Evolutionary conservation across 2,113 vertebrate genomes (phyloP).

Genomic region (Chunga burmeisteri): DNA sequence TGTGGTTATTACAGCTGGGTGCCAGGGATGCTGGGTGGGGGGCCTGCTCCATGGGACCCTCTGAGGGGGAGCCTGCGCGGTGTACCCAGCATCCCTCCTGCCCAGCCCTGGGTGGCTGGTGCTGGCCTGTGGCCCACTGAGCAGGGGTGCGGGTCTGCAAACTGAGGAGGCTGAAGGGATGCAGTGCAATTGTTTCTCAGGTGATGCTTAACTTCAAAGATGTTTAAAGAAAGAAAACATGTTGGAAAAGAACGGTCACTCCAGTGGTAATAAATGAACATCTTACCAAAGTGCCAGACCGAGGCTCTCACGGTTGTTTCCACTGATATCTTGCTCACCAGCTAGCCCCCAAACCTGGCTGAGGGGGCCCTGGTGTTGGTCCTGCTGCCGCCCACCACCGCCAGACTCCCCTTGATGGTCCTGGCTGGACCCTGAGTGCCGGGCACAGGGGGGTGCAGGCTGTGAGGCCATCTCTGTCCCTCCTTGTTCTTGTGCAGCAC

Average conservation of each 20-base stretch:
- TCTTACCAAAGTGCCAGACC: neutral
- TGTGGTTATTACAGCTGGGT: neutral
- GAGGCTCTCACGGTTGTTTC: neutral
- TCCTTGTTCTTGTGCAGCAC: neutral
- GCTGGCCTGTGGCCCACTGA: neutral
- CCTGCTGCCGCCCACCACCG: neutral
- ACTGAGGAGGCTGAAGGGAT: neutral
- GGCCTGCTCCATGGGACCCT: fast-evolving
- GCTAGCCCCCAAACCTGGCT: neutral
- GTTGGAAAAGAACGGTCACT: neutral
- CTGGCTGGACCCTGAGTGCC: neutral
- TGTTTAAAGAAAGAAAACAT: neutral
- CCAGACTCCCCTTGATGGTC: neutral
- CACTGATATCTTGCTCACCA: neutral
- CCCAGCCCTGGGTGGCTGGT: constrained; percentile 5
- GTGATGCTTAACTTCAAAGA: neutral
- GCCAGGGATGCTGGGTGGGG: fast-evolving
- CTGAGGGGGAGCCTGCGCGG: no score
- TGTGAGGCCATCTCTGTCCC: neutral
- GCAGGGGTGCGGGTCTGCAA: neutral
- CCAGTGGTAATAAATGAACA: neutral
- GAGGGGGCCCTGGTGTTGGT: neutral
- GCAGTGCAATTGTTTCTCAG: neutral
- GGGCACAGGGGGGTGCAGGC: neutral
- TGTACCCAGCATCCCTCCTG: neutral